phyloP scores from a whole-genome alignment of 1,140 invertebrate species.

The Schmidtea mediterranea region DNA sequence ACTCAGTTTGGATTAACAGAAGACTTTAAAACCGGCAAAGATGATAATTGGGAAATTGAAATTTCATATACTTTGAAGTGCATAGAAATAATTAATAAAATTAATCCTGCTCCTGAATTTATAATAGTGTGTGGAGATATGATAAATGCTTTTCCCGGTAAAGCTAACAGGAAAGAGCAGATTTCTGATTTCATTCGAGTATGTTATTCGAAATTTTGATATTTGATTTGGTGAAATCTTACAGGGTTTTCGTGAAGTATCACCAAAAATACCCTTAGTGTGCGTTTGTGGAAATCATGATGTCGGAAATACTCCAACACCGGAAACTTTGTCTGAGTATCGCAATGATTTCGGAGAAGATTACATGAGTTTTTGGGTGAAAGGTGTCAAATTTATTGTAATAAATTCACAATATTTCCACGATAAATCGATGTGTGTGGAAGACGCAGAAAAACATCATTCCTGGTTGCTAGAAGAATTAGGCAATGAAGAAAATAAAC shows the following conservation, averaged over 20 bases:
- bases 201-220: background rate
- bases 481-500: conserved; percentile 8
- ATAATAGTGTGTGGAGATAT: conserved; percentile 27
- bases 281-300: conserved; percentile 36
- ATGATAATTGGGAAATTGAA: conserved; percentile 29
- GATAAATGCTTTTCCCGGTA: conserved; percentile 1
- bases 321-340: conserved; percentile 21
- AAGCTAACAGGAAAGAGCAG: background rate
- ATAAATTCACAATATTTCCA: conserved; percentile 32
- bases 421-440: conserved; percentile 12
- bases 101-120: conserved; percentile 31
- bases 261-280: conserved; percentile 28
- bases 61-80: conserved; percentile 20
- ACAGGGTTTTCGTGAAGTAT: conserved; percentile 22
- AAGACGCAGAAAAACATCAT: conserved; percentile 25
- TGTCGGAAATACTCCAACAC: conserved; percentile 30
- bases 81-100: conserved; percentile 27
- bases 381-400: conserved; percentile 32
- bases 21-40: conserved; percentile 7
- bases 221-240: conserved; percentile 6
- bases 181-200: background rate
- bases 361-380: conserved; percentile 31
- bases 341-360: conserved; percentile 31
- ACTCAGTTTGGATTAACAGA: conserved; percentile 32
- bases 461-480: conserved; percentile 25